Evolutionary conservation across 2,888 invertebrate species (phyloP).

Genomic region (Sisyra terminalis): DNA sequence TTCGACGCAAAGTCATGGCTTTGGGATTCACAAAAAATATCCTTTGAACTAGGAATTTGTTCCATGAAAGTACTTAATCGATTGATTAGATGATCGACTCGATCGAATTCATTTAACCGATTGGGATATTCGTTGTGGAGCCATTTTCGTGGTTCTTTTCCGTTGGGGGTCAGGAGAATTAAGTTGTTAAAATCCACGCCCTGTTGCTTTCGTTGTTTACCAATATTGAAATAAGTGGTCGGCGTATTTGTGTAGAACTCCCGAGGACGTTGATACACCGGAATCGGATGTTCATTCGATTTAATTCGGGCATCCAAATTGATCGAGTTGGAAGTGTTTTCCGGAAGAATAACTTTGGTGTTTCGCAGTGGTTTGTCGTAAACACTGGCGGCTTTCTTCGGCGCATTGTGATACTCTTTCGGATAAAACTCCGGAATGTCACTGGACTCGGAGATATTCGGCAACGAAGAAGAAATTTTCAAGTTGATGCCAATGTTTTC

Average conservation of each 20-base stretch:
- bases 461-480: conserved; percentile 4
- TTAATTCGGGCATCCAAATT: background rate
- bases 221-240: background rate
- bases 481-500: background rate
- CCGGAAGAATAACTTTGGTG: background rate
- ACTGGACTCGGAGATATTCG: conserved; percentile 4
- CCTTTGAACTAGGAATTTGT: no score
- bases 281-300: conserved; percentile 2
- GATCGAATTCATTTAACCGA: conserved; percentile 3
- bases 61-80: background rate
- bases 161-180: background rate
- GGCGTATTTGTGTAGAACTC: background rate
- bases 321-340: background rate
- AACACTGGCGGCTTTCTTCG: conserved; percentile 3
- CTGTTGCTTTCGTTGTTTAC: conserved; percentile 1
- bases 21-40: no score
- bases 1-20: no score
- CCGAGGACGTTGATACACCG: conserved; percentile 3
- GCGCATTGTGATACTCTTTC: background rate
- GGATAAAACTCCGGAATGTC: conserved; percentile 5
- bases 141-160: conserved; percentile 2
- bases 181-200: conserved; percentile 5
- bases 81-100: conserved; percentile 2
- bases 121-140: conserved; percentile 1
- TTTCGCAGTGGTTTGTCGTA: background rate